These are phyloP conservation scores for Uloborus plumipes DNA, from an alignment of 2,888 invertebrate genomes.

Conservation along the genomic window DNA sequence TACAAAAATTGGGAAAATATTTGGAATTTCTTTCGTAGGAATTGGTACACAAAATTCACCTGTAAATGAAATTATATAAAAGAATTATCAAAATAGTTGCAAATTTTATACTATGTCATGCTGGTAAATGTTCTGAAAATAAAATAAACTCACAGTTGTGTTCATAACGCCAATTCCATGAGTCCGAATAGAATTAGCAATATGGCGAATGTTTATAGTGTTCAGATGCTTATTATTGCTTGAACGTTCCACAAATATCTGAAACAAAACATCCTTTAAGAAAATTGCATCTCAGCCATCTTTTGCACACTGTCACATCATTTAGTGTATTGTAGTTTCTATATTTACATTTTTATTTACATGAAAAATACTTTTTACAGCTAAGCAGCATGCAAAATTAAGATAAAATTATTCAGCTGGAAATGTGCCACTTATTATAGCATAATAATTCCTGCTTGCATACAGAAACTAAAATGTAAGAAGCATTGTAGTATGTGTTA, in stretches of 20 bases:
- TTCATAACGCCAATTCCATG: slow-evolving; percentile 97
- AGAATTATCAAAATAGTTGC: not conserved
- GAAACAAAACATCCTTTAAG: slow-evolving; percentile 37
- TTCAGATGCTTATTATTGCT: slow-evolving; percentile 93
- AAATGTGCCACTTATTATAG: too few relatives aligned
- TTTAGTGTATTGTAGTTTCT: too few relatives aligned
- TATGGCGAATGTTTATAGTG: slow-evolving; percentile 93
- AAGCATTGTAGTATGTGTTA: too few relatives aligned
- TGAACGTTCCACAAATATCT: slow-evolving; percentile 90
- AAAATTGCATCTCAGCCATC: too few relatives aligned
- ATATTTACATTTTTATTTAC: too few relatives aligned
- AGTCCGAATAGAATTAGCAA: slow-evolving; percentile 96
- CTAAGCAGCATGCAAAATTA: too few relatives aligned
- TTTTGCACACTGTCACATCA: too few relatives aligned
- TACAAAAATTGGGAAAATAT: slow-evolving; percentile 97
- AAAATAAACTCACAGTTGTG: slow-evolving; percentile 79
- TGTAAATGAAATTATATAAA: slow-evolving; percentile 66
- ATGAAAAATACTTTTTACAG: too few relatives aligned
- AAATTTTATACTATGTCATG: too few relatives aligned
- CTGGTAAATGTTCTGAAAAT: not conserved
- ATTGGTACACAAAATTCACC: slow-evolving; percentile 92
- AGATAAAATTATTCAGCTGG: too few relatives aligned
- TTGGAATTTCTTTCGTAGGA: slow-evolving; percentile 90
- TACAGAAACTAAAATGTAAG: too few relatives aligned
- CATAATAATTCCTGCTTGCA: too few relatives aligned